Conservation (phyloP, 1,140 invertebrate species). For the Hycleus phaleratus region DNA sequence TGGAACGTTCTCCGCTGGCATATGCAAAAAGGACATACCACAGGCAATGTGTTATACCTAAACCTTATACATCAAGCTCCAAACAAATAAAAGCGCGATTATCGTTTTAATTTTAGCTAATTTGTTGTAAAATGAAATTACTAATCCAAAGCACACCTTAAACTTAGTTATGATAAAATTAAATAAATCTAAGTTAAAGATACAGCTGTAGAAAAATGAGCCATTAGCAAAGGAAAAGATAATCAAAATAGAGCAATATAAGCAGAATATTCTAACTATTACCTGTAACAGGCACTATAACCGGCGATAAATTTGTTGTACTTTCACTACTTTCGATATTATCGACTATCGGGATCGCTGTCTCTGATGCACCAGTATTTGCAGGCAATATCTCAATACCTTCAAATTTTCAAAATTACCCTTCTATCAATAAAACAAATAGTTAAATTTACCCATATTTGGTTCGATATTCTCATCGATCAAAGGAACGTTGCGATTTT, state of each 20-base stretch:
- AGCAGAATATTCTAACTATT: constrained; percentile 16
- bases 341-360: background rate
- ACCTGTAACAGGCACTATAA: constrained; percentile 17
- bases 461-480: constrained; percentile 12
- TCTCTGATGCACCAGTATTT: background rate
- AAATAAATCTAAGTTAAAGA: no score
- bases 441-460: constrained; percentile 14
- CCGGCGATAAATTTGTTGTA: background rate
- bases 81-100: background rate
- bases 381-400: no score
- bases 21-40: constrained; percentile 25
- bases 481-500: background rate
- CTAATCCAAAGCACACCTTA: no score
- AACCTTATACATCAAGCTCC: constrained; percentile 9
- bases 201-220: no score
- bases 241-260: background rate
- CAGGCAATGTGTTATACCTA: constrained; percentile 26
- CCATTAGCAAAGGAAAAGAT: no score
- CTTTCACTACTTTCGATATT: background rate
- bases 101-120: no score
- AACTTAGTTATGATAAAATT: no score
- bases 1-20: constrained; percentile 27
- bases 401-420: no score
- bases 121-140: background rate
- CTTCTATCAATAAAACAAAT: no score